Evolutionary conservation across 2,797 vertebrate genomes (phyloP), one percentile per base, ranked within the genome.

Genomic region (Trachurus trachurus): DNA sequence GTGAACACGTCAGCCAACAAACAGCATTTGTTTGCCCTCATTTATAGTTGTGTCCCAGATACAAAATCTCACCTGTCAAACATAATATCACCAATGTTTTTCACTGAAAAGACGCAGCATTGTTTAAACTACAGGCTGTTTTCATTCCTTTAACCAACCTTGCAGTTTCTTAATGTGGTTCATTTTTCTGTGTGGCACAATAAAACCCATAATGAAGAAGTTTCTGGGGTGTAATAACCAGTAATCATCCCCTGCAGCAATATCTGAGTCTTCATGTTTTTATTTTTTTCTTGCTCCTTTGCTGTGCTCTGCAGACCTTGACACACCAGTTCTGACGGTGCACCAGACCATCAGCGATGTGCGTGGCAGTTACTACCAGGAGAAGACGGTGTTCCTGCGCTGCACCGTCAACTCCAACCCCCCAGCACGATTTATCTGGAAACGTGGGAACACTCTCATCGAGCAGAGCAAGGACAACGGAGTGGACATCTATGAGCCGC

Each of bases 321-420:
- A 99, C 47, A 96, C 95, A 26, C 98, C 98, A 0, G 88, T 98
- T 83, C 95, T 99, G 87, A 99, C 98, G 0, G 95, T 99, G 52
- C 98, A 99, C 85, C 98, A 99, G 96, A 99, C 98, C 5, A 98
- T 99, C 89, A 99, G 97, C 0, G 98, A 99, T 0, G 98, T 99
- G 3, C 96, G 98, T 0, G 98, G 97, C 71, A 98, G 97, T 89
- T 99, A 98, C 93, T 99, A 99, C 92, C 98, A 98, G 88, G 98
- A 99, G 93, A 99, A 98, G 94, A 99, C 98, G 0, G 98, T 99
- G 83, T 99, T 99, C 86, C 96, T 99, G 40, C 97, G 98, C 78
- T 99, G 98, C 86, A 99, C 98, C 0, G 98, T 99, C 87, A 99
- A 97, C 94, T 99, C 98, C 86, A 99, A 99, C 94, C 98, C 98